A percentile compares a stretch with the other conserved stretches of the same genome.
These are phyloP conservation scores for Artemia franciscana DNA, from an alignment of 1,140 invertebrate genomes.

Conservation along the genomic window DNA sequence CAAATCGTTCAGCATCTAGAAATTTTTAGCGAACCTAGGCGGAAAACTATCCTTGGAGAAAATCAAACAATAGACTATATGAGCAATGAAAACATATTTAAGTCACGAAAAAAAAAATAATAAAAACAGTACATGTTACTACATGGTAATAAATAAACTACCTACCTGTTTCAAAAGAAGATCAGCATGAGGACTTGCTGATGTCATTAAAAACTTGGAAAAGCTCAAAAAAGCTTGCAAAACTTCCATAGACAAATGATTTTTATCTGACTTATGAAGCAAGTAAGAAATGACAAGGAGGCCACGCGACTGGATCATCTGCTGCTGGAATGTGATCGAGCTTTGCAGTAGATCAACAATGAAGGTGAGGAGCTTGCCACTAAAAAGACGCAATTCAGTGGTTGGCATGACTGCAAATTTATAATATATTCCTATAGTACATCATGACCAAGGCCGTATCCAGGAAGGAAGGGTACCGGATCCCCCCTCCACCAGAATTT, in stretches of 20 bases:
- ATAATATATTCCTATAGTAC: too few species aligned
- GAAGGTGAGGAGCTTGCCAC: constrained; percentile 85
- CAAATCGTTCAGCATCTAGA: too few species aligned
- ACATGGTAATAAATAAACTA: constrained; percentile 5
- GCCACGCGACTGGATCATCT: constrained; percentile 92
- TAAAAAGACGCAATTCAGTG: too few species aligned
- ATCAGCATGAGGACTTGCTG: constrained; percentile 73
- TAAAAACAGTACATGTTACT: neutral
- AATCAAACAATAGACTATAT: too few species aligned
- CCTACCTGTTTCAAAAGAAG: constrained; percentile 79
- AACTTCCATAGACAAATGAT: constrained; percentile 80
- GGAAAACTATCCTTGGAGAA: too few species aligned
- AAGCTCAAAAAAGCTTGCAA: constrained; percentile 76
- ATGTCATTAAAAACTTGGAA: constrained; percentile 87
- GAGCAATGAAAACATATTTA: too few species aligned
- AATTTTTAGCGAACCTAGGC: too few species aligned
- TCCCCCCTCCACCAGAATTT: too few species aligned
- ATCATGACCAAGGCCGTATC: too few species aligned
- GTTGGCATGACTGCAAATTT: too few species aligned
- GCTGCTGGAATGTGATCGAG: constrained; percentile 89
- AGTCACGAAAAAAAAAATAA: neutral
- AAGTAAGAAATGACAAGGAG: constrained; percentile 95
- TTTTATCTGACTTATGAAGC: constrained; percentile 71
- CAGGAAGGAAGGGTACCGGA: neutral
- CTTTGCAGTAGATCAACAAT: constrained; percentile 91